These are phyloP conservation scores for Enteromius mattozi DNA, from an alignment of 2,797 vertebrate species.

Conservation along the genomic window DNA sequence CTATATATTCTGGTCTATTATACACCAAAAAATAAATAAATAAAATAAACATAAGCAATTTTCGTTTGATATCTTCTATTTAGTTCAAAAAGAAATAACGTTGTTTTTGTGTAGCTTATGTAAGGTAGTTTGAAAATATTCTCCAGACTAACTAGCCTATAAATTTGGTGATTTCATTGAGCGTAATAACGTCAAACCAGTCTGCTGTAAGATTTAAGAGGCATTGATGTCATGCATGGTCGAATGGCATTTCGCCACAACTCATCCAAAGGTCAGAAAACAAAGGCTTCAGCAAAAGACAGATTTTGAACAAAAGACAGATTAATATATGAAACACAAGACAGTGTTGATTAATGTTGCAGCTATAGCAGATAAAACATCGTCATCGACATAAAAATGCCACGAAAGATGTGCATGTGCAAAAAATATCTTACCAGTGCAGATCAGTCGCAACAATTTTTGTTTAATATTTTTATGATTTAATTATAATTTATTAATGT, in stretches of 20 bases:
- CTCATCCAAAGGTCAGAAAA: conserved; percentile 51
- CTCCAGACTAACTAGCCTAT: conserved; percentile 1
- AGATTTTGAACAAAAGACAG: conserved; percentile 27
- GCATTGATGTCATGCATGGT: conserved; percentile 34
- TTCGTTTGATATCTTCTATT: background rate
- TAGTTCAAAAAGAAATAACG: background rate
- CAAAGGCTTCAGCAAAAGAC: conserved; percentile 31
- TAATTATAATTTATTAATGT: background rate
- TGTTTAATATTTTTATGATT: background rate
- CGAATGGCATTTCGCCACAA: conserved; percentile 35
- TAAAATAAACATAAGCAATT: background rate
- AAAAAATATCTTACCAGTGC: background rate
- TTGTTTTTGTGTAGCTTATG: conserved; percentile 8
- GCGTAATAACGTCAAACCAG: conserved; percentile 22
- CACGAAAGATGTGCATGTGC: background rate
- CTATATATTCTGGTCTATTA: background rate
- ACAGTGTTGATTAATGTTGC: conserved; percentile 28
- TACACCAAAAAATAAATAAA: background rate
- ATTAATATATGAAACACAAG: conserved; percentile 25
- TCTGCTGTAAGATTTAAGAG: conserved; percentile 41
- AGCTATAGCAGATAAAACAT: conserved; percentile 26
- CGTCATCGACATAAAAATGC: background rate
- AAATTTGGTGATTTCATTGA: conserved; percentile 32
- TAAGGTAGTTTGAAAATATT: conserved; percentile 7
- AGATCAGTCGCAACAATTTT: background rate